Evolutionary conservation across 1,140 invertebrate genomes (phyloP), one percentile per base, ranked within the genome.

Genomic region (Bicyclus anynana): DNA sequence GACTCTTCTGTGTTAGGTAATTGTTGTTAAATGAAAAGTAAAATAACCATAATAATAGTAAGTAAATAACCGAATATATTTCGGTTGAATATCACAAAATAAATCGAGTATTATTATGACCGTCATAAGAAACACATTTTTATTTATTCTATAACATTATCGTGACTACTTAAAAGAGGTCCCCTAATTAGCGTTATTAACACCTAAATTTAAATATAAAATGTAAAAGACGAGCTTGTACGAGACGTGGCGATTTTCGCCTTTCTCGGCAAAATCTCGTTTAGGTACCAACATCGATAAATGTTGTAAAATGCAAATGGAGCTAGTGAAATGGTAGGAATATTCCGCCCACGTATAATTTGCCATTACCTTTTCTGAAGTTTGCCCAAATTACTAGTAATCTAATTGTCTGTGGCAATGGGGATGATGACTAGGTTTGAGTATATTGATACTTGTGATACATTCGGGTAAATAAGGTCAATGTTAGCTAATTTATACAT

Each of bases 291-390:
- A 23, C 76, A 76, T 63, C 72, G 78, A 82, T 80, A 84, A 80
- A 84, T 81, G 79, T 80, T 84, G 84, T 84, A 80, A 87, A 83
- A 87, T 87, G 84, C 77, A 84, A 87, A 87, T 85, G 69, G 66
- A 62, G 53, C 61, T 74, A 79, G 72, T 80, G 73, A 84, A 80
- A 86, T 80, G 75, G 77, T 80, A 74, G 79, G 73, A 87, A 83
- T 84, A 65, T 72, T 65, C 76, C 81, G 73, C 80, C 84, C 74
- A 84, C 81, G 61, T 66, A 55, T 37, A 47, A 56, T 67, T 67
- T 50, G 59, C 78, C 78, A 77, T 83, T 84, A 83, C 58, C 65
- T 79, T 72, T 77, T 77, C 74, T 64, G 65, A 62, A 62, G 23
- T 23, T 2, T 23, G 7, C 23, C 23, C 7, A 23, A 4, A 23